A percentile compares a stretch with the other conserved stretches of the same genome.
Evolutionary conservation across 2,888 invertebrate genomes (phyloP).

Genomic region (Lutraria lutraria): DNA sequence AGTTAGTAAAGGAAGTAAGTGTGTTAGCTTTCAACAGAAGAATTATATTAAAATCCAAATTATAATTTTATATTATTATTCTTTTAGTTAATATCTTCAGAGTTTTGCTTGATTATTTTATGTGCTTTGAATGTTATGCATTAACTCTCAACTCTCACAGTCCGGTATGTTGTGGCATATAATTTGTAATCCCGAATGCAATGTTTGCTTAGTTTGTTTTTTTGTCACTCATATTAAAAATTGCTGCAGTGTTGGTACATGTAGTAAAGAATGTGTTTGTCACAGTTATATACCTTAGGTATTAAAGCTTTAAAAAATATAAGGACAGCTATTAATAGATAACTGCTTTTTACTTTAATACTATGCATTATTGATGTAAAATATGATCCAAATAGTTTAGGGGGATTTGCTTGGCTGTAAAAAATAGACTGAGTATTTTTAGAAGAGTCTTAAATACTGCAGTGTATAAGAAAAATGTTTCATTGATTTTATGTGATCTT

Average conservation of each 20-base stretch:
- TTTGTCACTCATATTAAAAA: background rate
- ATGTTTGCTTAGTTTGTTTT: background rate
- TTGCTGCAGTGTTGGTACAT: no score
- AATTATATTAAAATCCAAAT: slow-evolving; percentile 2
- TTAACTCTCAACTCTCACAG: background rate
- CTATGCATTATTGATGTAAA: background rate
- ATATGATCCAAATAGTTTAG: background rate
- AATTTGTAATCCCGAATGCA: background rate
- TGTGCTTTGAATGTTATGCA: slow-evolving; percentile 8
- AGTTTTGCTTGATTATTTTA: slow-evolving; percentile 5
- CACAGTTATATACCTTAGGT: background rate
- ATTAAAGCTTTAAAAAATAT: background rate
- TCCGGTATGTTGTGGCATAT: background rate
- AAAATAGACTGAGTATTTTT: background rate
- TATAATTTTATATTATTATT: background rate
- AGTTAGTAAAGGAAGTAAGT: slow-evolving; percentile 29
- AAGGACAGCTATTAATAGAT: no score
- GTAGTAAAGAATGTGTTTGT: no score
- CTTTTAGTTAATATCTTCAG: background rate
- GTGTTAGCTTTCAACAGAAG: background rate
- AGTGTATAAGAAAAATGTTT: background rate
- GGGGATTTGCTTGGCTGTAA: background rate
- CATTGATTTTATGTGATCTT: background rate
- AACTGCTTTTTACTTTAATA: background rate
- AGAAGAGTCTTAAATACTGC: background rate